Evolutionary conservation across 2,797 vertebrate species (phyloP).

Genomic region (Carcharodon carcharias): DNA sequence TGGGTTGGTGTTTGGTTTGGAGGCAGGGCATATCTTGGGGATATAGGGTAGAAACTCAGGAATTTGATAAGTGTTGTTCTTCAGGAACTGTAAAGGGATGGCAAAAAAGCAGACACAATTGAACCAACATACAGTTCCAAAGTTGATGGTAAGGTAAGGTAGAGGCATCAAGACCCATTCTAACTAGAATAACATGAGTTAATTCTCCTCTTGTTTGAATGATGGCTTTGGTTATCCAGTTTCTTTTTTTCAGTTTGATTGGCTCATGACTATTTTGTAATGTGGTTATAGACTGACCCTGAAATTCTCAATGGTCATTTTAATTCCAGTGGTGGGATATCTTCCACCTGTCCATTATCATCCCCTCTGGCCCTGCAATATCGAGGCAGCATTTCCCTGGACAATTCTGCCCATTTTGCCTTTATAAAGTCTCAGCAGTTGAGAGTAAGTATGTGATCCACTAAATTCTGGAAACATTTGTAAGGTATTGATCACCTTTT

Average conservation of each 20-base stretch:
- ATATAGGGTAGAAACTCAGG: neutral
- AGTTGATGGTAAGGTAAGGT: neutral
- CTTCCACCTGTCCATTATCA: no score
- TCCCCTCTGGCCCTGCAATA: no score
- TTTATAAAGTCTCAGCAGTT: no score
- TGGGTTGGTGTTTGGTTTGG: neutral
- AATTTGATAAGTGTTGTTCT: neutral
- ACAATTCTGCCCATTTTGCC: no score
- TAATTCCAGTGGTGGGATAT: no score
- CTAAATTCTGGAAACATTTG: no score
- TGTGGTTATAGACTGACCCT: neutral
- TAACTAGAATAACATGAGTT: neutral
- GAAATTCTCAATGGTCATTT: neutral
- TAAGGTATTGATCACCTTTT: no score
- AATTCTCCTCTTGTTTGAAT: neutral
- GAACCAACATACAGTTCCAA: neutral
- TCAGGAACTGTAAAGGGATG: neutral
- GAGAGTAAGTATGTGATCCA: no score
- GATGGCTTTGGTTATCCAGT: no score
- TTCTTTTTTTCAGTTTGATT: neutral
- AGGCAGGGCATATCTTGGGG: neutral
- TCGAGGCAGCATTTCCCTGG: no score
- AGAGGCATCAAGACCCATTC: neutral
- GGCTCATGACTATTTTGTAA: neutral
- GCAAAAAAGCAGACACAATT: neutral